phyloP scores from a whole-genome alignment of 1,140 invertebrate genomes.

The Globodera rostochiensis region DNA sequence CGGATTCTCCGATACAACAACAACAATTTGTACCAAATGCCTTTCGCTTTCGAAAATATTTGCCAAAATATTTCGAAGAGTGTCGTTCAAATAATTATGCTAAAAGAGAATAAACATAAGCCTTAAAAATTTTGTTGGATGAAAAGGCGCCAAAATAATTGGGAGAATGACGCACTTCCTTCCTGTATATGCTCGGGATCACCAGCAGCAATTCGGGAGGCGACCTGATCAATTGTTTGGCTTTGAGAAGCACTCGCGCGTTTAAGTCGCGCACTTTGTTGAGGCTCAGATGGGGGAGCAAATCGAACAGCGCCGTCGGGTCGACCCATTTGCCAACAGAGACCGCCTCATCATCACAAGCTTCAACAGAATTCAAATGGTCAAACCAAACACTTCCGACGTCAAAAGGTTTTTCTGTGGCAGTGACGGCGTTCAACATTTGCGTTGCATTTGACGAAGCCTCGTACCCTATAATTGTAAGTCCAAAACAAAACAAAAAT shows the following conservation, averaged over 20 bases:
- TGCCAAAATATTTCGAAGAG: constrained; percentile 19
- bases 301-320: constrained; percentile 11
- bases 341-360: neutral
- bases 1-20: constrained; percentile 31
- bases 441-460: too few relatives aligned
- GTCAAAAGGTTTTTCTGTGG: neutral
- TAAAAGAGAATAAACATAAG: neutral
- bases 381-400: neutral
- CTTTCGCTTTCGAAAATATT: constrained; percentile 29
- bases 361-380: neutral
- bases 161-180: constrained; percentile 12
- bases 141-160: neutral
- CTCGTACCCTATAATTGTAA: too few relatives aligned
- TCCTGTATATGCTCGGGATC: constrained; percentile 29
- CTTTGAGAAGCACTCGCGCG: constrained; percentile 18
- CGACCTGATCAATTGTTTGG: constrained; percentile 21
- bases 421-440: too few relatives aligned
- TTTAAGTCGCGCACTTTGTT: constrained; percentile 17
- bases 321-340: neutral
- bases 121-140: neutral
- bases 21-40: constrained; percentile 33
- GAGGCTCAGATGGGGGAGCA: constrained; percentile 25
- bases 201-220: constrained; percentile 27
- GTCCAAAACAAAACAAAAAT: too few relatives aligned
- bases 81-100: constrained; percentile 31